Percentiles rank a stretch among this genome's conserved stretches.
Conservation (phyloP, 2,797 vertebrate species). For the Lacerta agilis region DNA sequence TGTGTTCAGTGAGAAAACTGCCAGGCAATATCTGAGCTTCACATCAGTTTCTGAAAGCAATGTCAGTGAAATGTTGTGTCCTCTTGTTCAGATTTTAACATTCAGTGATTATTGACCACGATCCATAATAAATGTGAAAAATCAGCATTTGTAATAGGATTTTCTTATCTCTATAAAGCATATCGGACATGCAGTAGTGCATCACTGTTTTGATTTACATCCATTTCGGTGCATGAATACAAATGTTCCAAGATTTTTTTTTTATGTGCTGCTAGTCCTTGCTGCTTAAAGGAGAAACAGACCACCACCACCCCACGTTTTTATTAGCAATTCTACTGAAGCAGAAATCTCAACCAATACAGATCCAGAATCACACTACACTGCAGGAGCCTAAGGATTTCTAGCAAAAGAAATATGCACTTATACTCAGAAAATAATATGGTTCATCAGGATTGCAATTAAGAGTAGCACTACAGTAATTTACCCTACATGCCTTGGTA, state of each 20-base stretch:
- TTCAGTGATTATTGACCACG: constrained; percentile 51
- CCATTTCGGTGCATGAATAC: constrained; percentile 39
- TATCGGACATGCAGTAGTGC: constrained; percentile 56
- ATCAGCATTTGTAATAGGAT: constrained; percentile 60
- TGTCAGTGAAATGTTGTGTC: constrained; percentile 29
- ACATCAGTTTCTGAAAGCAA: constrained; percentile 49
- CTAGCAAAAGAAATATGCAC: not conserved
- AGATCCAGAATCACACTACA: constrained; percentile 43
- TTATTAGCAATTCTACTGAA: constrained; percentile 25
- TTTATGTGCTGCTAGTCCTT: constrained; percentile 45
- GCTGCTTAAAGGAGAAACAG: constrained; percentile 40
- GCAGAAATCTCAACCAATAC: constrained; percentile 44
- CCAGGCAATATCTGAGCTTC: constrained; percentile 25
- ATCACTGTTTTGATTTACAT: constrained; percentile 57
- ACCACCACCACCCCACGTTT: not conserved
- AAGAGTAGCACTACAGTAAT: not conserved
- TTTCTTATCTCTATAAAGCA: constrained; percentile 62
- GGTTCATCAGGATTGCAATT: not conserved
- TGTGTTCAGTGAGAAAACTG: constrained; percentile 40
- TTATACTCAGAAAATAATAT: constrained; percentile 12
- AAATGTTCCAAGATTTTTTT: not conserved
- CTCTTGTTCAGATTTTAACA: constrained; percentile 38
- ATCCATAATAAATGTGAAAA: constrained; percentile 59
- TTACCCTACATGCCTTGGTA: not conserved
- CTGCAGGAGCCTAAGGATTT: constrained; percentile 16